Evolutionary conservation across 2,888 invertebrate genomes (phyloP), one percentile per base, ranked within the genome.

Genomic region (Drosophila lacicola): DNA sequence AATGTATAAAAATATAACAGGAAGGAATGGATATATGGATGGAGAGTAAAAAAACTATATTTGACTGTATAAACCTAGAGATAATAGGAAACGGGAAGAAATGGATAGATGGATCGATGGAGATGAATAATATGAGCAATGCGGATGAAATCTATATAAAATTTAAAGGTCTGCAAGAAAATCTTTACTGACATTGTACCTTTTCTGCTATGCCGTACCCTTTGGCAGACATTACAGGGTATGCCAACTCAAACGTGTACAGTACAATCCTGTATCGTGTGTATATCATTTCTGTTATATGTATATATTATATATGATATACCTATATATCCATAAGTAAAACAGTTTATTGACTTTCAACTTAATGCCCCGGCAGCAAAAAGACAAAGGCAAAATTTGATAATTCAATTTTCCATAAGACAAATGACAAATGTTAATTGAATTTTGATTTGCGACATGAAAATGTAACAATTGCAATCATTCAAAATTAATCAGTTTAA

Each of bases 271-370:
- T 34, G 19, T 17, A 10, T 4, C 25, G 8, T 25, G 8, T 25
- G 6, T 1, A 29, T 53, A 11, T 46, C 2, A 14, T 33, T 17
- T 17, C 17, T 17, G 1, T 17, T 17, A 33, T 33, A 11, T 47
- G 6, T 19, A 9, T 25, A 39, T 39, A 44, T 42, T 37, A 25
- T 39, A 44, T 54, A 21, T 53, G 14, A 25, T 36, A n/a, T 41
- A 8, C 36, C 11, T 33, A 8, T 56, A 19, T 36, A 11, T 19
- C 14, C 3, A n/a, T 34, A 44, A 3, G 47, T 14, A 46, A 64
- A 37, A 42, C 50, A 66, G 54, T 80, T 85, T 80, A 82, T 77
- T 77, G 70, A 72, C 77, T 62, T 78, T 74, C 50, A 37, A 55
- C 66, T 78, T 33, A 69, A 67, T 75, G 60, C 54, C 19, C 44